Evolutionary conservation across 2,113 vertebrate species (phyloP).

Genomic region (Gila orcuttii): DNA sequence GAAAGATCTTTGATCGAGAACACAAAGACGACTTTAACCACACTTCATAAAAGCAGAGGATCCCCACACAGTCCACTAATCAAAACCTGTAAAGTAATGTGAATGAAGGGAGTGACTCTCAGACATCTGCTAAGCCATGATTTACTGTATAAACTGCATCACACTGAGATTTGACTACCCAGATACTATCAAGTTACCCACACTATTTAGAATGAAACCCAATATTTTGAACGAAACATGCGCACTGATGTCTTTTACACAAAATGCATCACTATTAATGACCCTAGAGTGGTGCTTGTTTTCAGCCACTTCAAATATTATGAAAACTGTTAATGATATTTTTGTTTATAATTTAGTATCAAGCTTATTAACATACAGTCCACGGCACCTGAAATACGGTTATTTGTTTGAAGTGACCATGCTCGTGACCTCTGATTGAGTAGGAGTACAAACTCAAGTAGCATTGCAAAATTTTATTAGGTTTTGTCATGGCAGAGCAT

Average conservation of each 20-base stretch:
- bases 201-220: neutral
- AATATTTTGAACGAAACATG: neutral
- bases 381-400: neutral
- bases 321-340: neutral
- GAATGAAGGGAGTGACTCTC: neutral
- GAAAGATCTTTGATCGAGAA: constrained; percentile 23
- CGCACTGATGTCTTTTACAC: neutral
- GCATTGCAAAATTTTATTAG: constrained; percentile 17
- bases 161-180: neutral
- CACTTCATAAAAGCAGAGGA: constrained; percentile 19
- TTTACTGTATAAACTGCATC: constrained; percentile 2
- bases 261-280: neutral
- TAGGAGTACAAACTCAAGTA: constrained; percentile 6
- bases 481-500: constrained; percentile 7
- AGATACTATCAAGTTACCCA: neutral
- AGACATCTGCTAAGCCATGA: neutral
- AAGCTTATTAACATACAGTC: neutral
- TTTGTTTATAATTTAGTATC: neutral
- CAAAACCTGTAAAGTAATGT: constrained; percentile 28
- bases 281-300: neutral
- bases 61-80: constrained; percentile 36
- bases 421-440: constrained; percentile 24
- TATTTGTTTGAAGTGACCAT: constrained; percentile 20
- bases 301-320: neutral
- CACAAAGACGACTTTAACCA: neutral